Base-by-base conservation (phyloP, 2,113 vertebrate species). In the Bombycilla garrulus region DNA sequence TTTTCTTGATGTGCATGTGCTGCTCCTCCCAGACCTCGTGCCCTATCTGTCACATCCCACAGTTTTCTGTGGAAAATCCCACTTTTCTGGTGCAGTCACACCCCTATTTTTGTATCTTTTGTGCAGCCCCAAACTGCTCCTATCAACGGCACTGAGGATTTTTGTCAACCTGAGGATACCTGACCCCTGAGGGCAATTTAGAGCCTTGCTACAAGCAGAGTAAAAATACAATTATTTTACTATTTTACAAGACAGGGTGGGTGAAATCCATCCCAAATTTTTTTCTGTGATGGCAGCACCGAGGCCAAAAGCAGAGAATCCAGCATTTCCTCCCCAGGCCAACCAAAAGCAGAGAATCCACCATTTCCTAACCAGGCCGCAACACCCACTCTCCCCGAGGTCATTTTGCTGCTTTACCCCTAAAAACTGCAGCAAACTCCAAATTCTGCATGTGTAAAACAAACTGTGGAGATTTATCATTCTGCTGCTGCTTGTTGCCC, bases 1-100 rank as follows among this genome's bases (percentile, higher is more conserved):
- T 15, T 2, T 3, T n/a, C 14, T 5, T 0, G 3, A 33, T 5
- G 13, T 40, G 18, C 6, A 4, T 2, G 5, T 35, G 11, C 18
- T 2, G 10, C 15, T 67, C 53, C 6, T 62, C 48, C 45, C 3
- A 3, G 42, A 40, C 19, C 26, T 62, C 4, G 1, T 1, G 3
- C n/a, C 14, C 38, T 53, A 5, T 6, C 25, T 53, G 10, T n/a
- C 47, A 22, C 33, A 12, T 42, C 40, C 70, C 51, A 21, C 11
- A 13, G 36, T 6, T 71, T 71, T 19, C 36, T 15, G 25, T 25
- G 80, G 45, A 31, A 51, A 82, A 82, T 35, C 45, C 36, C 35
- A 6, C 0, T 29, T 56, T 74, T 20, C 26, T 62, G 72, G 3
- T n/a, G 42, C 12, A 58, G 20, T 19, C 11, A 5, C 28, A 8